Conservation (phyloP, 92 coral and sea anemone genomes). For the Palythoa caribaeorum region DNA sequence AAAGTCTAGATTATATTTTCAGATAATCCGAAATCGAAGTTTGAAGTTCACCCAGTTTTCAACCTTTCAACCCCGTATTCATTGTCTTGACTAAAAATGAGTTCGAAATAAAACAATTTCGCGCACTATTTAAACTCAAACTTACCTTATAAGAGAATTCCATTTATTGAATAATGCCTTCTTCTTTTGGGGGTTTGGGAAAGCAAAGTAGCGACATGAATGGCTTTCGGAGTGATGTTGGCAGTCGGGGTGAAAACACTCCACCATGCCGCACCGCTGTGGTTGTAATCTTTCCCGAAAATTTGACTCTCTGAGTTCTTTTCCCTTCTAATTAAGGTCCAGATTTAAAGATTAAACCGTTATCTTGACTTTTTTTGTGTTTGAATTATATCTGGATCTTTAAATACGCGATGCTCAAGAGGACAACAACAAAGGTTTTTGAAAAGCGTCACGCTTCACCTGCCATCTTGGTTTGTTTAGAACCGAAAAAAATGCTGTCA, state of each 20-base stretch:
- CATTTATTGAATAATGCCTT: conserved; percentile 33
- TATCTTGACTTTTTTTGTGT: conserved; percentile 44
- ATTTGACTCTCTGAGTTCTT: conserved; percentile 44
- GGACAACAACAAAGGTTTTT: conserved; percentile 29
- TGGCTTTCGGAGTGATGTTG: conserved; percentile 58
- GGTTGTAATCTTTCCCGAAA: conserved; percentile 34
- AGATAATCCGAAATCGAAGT: conserved; percentile 30
- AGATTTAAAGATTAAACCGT: conserved; percentile 43
- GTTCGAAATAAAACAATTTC: conserved; percentile 3
- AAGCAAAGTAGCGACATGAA: conserved; percentile 47
- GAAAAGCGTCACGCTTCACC: conserved; percentile 50
- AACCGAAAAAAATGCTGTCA: conserved; percentile 43
- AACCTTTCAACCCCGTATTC: conserved; percentile 30
- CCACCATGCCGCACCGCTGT: conserved; percentile 49
- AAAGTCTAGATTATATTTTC: neutral
- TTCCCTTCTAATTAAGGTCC: conserved; percentile 49
- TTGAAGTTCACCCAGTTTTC: conserved; percentile 2
- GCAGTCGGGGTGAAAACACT: conserved; percentile 62
- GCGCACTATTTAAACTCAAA: conserved; percentile 45
- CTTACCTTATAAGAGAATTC: conserved; percentile 57
- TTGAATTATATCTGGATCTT: conserved; percentile 44
- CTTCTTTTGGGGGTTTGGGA: conserved; percentile 45
- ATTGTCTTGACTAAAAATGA: conserved; percentile 6
- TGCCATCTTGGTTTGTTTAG: conserved; percentile 43
- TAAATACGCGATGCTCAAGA: conserved; percentile 32